Percentiles rank a stretch among this genome's conserved stretches.
phyloP scores from a whole-genome alignment of 2,113 vertebrate species.

The Felis catus region F.catus_Fca126_mat1.0 CM031417.1:5104501-5105000 shows the following conservation, averaged over 20 bases:
- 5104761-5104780: slow-evolving; percentile 32
- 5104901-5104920: neutral
- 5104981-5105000: neutral
- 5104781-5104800: neutral
- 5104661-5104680: slow-evolving; percentile 59
- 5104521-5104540: neutral
- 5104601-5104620: slow-evolving; percentile 65
- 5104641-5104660: slow-evolving; percentile 76
- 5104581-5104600: slow-evolving; percentile 59
- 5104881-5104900: neutral
- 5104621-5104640: slow-evolving; percentile 68
- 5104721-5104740: slow-evolving; percentile 65
- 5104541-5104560: neutral
- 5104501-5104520: neutral
- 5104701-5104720: slow-evolving; percentile 74
- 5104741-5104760: slow-evolving; percentile 57
- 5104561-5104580: slow-evolving; percentile 57
- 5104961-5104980: neutral
- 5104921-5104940: neutral
- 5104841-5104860: neutral
- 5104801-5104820: neutral
- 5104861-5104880: slow-evolving; percentile 22
- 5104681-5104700: slow-evolving; percentile 62
- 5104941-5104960: slow-evolving; percentile 26
- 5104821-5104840: neutral